Percentiles rank a stretch among this genome's conserved stretches.
Conservation (phyloP, 2,888 invertebrate species). For the Azorinus chamasolen region DNA sequence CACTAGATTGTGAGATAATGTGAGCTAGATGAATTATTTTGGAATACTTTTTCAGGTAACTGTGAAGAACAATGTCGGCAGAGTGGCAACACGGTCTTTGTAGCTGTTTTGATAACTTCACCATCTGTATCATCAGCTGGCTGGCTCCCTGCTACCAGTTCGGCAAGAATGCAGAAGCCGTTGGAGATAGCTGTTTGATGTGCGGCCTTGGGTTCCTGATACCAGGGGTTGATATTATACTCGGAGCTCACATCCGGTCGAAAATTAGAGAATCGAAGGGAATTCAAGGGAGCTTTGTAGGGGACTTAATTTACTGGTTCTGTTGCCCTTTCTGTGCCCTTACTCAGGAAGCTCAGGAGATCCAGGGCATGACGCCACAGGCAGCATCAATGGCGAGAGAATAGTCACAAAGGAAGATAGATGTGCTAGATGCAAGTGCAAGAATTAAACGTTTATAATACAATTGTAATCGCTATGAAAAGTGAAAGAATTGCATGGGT, state of each 20-base stretch:
- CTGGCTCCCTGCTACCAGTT: slow-evolving; percentile 83
- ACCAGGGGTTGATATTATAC: slow-evolving; percentile 74
- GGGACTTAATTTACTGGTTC: slow-evolving; percentile 77
- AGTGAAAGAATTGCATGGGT: too few species aligned
- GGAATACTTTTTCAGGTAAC: too few species aligned
- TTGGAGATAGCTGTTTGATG: slow-evolving; percentile 82
- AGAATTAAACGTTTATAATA: too few species aligned
- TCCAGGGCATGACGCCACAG: slow-evolving; percentile 70
- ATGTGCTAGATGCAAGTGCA: too few species aligned
- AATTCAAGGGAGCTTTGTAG: slow-evolving; percentile 77
- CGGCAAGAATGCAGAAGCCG: slow-evolving; percentile 84
- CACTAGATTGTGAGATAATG: too few species aligned
- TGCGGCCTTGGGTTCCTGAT: slow-evolving; percentile 80
- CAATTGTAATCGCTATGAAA: too few species aligned
- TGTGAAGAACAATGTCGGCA: slow-evolving; percentile 49
- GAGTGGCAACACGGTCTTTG: slow-evolving; percentile 82
- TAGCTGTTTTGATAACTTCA: slow-evolving; percentile 84
- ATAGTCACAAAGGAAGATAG: neutral
- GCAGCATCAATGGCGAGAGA: slow-evolving; percentile 71
- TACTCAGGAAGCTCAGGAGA: slow-evolving; percentile 81
- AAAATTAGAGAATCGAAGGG: slow-evolving; percentile 82
- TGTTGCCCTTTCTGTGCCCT: slow-evolving; percentile 80
- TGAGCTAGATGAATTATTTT: too few species aligned
- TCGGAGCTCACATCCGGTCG: slow-evolving; percentile 74
- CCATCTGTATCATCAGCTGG: slow-evolving; percentile 82